These are phyloP conservation scores for Erinaceus europaeus DNA, from an alignment of 2,113 vertebrate species.

Conservation along the genomic window DNA sequence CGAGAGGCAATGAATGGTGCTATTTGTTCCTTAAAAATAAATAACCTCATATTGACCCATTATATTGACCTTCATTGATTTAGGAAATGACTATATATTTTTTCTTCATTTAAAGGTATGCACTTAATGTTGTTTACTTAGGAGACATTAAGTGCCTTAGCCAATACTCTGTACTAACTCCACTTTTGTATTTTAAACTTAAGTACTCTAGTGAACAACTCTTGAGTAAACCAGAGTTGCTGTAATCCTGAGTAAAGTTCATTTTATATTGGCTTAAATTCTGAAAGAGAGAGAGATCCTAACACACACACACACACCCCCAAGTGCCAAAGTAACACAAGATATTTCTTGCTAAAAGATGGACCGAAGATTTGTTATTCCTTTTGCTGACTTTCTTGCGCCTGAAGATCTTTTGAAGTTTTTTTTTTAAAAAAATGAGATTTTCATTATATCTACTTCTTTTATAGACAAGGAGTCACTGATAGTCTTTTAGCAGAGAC, in stretches of 20 bases:
- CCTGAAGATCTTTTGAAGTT: conserved; percentile 19
- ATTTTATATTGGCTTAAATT: conserved; percentile 20
- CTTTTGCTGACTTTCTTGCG: conserved; percentile 36
- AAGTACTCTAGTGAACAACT: not conserved
- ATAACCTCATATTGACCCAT: conserved; percentile 64
- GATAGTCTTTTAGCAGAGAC: conserved; percentile 21
- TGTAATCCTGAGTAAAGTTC: conserved; percentile 36
- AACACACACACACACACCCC: no score
- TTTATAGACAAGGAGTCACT: conserved; percentile 13
- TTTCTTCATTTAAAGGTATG: conserved; percentile 30
- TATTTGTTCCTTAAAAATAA: conserved; percentile 67
- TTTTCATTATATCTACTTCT: conserved; percentile 42
- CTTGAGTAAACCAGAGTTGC: conserved; percentile 17
- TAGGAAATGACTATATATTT: conserved; percentile 24
- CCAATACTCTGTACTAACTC: conserved; percentile 47
- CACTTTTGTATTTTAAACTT: conserved; percentile 47
- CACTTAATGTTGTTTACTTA: conserved; percentile 48
- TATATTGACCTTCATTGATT: conserved; percentile 55
- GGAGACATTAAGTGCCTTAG: conserved; percentile 59
- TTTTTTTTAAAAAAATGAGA: conserved; percentile 45
- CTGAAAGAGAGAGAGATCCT: not conserved
- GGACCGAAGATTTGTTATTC: no score
- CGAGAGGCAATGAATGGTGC: conserved; percentile 56
- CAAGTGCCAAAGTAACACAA: conserved; percentile 26
- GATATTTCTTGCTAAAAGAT: conserved; percentile 34